Base-by-base conservation (phyloP, 2,113 vertebrate genomes). In the Taurulus bubalis region DNA sequence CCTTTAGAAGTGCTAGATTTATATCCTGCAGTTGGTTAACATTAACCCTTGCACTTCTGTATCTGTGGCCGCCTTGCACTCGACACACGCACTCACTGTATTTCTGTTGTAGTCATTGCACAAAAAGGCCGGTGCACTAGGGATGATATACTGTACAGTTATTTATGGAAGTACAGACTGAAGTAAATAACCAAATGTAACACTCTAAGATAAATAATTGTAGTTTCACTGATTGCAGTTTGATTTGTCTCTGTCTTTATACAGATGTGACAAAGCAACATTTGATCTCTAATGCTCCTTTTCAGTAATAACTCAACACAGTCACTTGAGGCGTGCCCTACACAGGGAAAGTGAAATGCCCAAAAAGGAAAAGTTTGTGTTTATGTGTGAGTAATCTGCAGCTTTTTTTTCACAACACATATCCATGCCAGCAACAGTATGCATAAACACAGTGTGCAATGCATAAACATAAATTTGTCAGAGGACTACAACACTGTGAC, bases 11-110 rank as follows among this genome's bases (percentile, higher is more conserved):
- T 82, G 47, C 80, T 75, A 86, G 78, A 87, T 92, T 85, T 90
- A 84, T 88, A 85, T 85, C 65, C 62, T 79, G 80, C 90, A 93
- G 83, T 87, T 91, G 92, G 77, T 91, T 77, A 76, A 71, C 74
- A 77, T 94, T 92, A 92, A 90, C 87, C 77, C 84, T 77, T 75
- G 30, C 28, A 40, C 42, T 85, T 67, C 78, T 66, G 28, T 59
- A 71, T 10, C 38, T 77, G 66, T 62, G 56, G 28, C 16, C 58
- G 64, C 62, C 28, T 74, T 26, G 71, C 26, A 4, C 12, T 59
- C 28, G 20, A 68, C 55, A 71, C 67, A 26, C 40, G 28, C 64
- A 67, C 53, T 32, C 40, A 67, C 53, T 49, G 15, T 2, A 28
- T 36, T 30, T 51, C 8, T 68, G 9, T 22, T 60, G 42, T 30